These are phyloP conservation scores for Eupithecia insigniata DNA, from an alignment of 2,888 invertebrate species.

Conservation along the genomic window DNA sequence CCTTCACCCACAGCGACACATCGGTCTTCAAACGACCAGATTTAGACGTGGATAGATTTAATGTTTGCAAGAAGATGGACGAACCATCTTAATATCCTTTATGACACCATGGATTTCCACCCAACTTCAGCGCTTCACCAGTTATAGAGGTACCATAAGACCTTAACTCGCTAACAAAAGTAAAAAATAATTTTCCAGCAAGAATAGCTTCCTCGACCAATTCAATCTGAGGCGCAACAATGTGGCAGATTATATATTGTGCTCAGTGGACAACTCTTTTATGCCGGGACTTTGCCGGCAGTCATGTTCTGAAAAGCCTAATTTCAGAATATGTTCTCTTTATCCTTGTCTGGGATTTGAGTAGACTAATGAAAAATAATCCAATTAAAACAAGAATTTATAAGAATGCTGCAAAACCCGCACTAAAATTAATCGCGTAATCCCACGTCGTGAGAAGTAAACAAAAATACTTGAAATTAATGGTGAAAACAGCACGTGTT, in stretches of 20 bases:
- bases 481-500: too few relatives aligned
- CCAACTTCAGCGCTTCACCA: not conserved
- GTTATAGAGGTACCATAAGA: not conserved
- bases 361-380: too few relatives aligned
- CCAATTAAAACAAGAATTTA: too few relatives aligned
- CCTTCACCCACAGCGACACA: too few relatives aligned
- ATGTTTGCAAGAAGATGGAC: not conserved
- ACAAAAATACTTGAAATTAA: too few relatives aligned
- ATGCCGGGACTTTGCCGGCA: constrained; percentile 54
- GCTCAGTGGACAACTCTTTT: constrained; percentile 55
- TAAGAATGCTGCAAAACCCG: too few relatives aligned
- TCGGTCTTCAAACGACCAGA: too few relatives aligned
- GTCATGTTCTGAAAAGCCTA: constrained; percentile 40
- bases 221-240: constrained; percentile 34
- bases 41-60: not conserved
- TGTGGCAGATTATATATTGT: constrained; percentile 43
- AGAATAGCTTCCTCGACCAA: constrained; percentile 37
- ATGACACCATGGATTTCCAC: not conserved
- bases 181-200: constrained; percentile 32
- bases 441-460: too few relatives aligned
- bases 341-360: not conserved
- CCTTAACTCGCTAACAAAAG: constrained; percentile 22
- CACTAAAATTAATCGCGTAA: too few relatives aligned
- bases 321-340: constrained; percentile 7
- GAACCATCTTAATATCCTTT: not conserved